phyloP scores from a whole-genome alignment of 2,113 vertebrate genomes.

The Entomyzon cyanotis region DNA sequence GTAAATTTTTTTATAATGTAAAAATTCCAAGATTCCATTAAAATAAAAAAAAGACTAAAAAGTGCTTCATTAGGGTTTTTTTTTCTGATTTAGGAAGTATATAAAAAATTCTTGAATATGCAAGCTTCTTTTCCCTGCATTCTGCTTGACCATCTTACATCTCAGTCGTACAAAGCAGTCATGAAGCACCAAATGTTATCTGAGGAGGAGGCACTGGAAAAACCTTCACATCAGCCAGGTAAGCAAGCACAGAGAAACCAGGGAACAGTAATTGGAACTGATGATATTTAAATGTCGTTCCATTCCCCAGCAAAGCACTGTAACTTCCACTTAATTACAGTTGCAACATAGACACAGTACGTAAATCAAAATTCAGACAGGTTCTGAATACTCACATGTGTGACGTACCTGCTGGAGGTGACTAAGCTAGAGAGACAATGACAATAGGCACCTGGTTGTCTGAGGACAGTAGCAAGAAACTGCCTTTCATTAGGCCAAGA shows the following conservation, averaged over 20 bases:
- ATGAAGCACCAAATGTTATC: background rate
- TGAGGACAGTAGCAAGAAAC: background rate
- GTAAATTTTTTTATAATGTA: background rate
- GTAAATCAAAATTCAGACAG: background rate
- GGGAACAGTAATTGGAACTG: background rate
- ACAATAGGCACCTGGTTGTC: background rate
- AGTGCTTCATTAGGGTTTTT: rapidly evolving
- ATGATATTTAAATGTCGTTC: rapidly evolving
- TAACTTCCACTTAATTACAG: background rate
- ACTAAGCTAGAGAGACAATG: rapidly evolving
- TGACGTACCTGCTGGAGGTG: background rate
- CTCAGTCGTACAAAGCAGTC: background rate
- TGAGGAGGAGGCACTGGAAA: background rate
- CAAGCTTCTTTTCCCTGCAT: background rate
- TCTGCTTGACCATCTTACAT: background rate
- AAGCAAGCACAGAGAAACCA: background rate
- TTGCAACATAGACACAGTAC: rapidly evolving
- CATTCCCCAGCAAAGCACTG: background rate
- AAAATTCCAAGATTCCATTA: background rate
- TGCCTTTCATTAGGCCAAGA: background rate
- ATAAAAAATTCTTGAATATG: background rate
- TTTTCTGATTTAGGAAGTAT: background rate
- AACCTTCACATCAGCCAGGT: background rate
- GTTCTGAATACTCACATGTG: background rate
- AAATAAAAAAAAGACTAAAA: rapidly evolving